Percentiles rank a stretch among this genome's conserved stretches.
phyloP scores from a whole-genome alignment of 2,888 invertebrate species.

The Phengaris arion region DNA sequence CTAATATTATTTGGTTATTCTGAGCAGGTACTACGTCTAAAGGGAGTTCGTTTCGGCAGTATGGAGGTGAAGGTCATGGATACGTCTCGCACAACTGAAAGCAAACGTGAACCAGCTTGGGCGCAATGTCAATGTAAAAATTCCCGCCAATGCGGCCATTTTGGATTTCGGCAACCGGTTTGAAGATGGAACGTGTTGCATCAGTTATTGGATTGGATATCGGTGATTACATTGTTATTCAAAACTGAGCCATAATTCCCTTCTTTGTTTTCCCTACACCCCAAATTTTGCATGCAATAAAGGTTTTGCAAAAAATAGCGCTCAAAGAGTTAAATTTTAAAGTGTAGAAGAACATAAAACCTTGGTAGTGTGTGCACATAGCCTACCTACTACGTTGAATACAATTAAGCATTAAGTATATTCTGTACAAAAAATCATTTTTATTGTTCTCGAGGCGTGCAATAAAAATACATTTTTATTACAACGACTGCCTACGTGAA shows the following conservation, averaged over 20 bases:
- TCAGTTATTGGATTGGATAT: slow-evolving; percentile 53
- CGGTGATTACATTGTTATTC: slow-evolving; percentile 24
- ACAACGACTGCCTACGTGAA: background rate
- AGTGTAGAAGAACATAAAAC: no score
- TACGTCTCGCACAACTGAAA: slow-evolving; percentile 48
- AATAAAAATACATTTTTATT: slow-evolving; percentile 16
- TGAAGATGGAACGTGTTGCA: slow-evolving; percentile 44
- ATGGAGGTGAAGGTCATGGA: slow-evolving; percentile 74
- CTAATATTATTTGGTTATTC: slow-evolving; percentile 4
- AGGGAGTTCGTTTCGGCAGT: slow-evolving; percentile 49
- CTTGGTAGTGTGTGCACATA: no score
- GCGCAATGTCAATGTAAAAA: slow-evolving; percentile 66
- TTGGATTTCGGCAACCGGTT: slow-evolving; percentile 70
- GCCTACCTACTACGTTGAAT: no score
- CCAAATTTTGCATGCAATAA: background rate
- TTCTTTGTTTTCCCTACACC: background rate
- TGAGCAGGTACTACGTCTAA: background rate
- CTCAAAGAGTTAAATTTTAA: background rate
- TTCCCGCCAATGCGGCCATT: slow-evolving; percentile 62
- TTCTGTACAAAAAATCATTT: slow-evolving; percentile 3
- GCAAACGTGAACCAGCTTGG: slow-evolving; percentile 46
- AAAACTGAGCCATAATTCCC: background rate
- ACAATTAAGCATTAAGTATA: background rate
- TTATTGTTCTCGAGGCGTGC: slow-evolving; percentile 13
- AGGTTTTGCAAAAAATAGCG: background rate